Evolutionary conservation across 1,140 invertebrate species (phyloP).

Genomic region (Musca vetustissima): DNA sequence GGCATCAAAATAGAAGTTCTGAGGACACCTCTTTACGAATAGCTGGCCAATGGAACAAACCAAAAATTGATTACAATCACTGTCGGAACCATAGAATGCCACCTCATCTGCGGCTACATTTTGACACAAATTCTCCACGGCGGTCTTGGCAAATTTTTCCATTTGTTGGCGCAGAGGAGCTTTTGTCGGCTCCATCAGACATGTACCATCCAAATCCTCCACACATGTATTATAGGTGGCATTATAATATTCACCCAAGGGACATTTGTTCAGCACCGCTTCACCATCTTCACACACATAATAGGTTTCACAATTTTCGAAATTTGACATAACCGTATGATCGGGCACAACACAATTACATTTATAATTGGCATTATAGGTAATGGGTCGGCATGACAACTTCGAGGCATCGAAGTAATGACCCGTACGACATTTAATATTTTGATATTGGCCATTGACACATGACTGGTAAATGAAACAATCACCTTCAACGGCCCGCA

Average conservation of each 20-base stretch:
- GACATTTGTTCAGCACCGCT: slow-evolving; percentile 35
- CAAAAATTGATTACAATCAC: slow-evolving; percentile 36
- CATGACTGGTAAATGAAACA: slow-evolving; percentile 11
- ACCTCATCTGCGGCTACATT: background rate
- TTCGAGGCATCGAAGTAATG: slow-evolving; percentile 18
- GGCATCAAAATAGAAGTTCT: slow-evolving; percentile 36
- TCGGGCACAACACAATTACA: slow-evolving; percentile 43
- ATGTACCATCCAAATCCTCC: slow-evolving; percentile 35
- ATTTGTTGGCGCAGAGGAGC: slow-evolving; percentile 2
- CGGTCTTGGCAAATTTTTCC: background rate
- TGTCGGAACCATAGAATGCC: slow-evolving; percentile 22
- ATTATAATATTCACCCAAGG: slow-evolving; percentile 34
- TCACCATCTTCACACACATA: slow-evolving; percentile 34
- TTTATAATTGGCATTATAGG: slow-evolving; percentile 33
- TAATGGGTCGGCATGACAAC: slow-evolving; percentile 33
- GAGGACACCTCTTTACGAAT: slow-evolving; percentile 34
- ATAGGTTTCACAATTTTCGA: slow-evolving; percentile 39
- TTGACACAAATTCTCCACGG: background rate
- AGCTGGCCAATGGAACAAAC: slow-evolving; percentile 28
- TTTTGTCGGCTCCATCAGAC: slow-evolving; percentile 29
- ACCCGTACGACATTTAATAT: background rate
- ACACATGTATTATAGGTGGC: slow-evolving; percentile 29
- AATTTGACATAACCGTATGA: slow-evolving; percentile 34
- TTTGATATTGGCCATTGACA: slow-evolving; percentile 11
- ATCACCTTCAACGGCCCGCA: background rate